A percentile compares a stretch with the other conserved stretches of the same genome.
phyloP scores from a whole-genome alignment of 2,888 invertebrate genomes.

The Cyclophora punctaria region DNA sequence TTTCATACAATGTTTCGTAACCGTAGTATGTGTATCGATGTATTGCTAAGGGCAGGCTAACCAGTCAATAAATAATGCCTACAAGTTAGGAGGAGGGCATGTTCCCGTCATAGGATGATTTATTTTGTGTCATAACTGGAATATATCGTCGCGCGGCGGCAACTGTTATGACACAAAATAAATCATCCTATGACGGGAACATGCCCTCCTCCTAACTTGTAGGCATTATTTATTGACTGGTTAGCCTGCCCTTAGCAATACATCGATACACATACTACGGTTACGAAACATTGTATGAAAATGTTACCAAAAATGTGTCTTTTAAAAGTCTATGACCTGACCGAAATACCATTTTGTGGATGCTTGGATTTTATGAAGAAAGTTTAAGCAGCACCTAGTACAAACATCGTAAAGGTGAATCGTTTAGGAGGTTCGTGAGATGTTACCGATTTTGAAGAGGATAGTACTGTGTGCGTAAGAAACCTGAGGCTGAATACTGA shows the following conservation, averaged over 20 bases:
- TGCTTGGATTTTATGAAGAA: too few relatives aligned
- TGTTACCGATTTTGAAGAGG: too few relatives aligned
- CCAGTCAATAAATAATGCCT: slow-evolving; percentile 17
- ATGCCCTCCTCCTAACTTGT: slow-evolving; percentile 10
- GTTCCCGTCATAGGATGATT: slow-evolving; percentile 23
- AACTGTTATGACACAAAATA: slow-evolving; percentile 29
- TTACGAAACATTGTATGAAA: too few relatives aligned
- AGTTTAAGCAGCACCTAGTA: too few relatives aligned
- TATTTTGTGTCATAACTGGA: slow-evolving; percentile 27
- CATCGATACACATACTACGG: background rate
- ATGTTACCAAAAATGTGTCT: too few relatives aligned
- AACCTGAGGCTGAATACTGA: slow-evolving; percentile 7
- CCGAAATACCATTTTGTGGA: too few relatives aligned
- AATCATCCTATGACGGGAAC: slow-evolving; percentile 23
- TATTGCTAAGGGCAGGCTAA: slow-evolving; percentile 2
- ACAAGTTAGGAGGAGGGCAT: slow-evolving; percentile 10
- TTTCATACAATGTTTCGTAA: too few relatives aligned
- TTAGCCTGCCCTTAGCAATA: slow-evolving; percentile 2
- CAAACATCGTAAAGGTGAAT: too few relatives aligned
- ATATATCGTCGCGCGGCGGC: slow-evolving; percentile 18
- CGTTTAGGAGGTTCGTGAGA: too few relatives aligned
- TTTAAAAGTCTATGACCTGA: too few relatives aligned
- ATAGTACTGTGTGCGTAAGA: too few relatives aligned
- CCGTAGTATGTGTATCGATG: background rate
- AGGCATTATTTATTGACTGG: slow-evolving; percentile 17